Percentiles rank a stretch among this genome's conserved stretches.
phyloP scores from a whole-genome alignment of 2,797 vertebrate genomes.

The Tachyglossus aculeatus region DNA sequence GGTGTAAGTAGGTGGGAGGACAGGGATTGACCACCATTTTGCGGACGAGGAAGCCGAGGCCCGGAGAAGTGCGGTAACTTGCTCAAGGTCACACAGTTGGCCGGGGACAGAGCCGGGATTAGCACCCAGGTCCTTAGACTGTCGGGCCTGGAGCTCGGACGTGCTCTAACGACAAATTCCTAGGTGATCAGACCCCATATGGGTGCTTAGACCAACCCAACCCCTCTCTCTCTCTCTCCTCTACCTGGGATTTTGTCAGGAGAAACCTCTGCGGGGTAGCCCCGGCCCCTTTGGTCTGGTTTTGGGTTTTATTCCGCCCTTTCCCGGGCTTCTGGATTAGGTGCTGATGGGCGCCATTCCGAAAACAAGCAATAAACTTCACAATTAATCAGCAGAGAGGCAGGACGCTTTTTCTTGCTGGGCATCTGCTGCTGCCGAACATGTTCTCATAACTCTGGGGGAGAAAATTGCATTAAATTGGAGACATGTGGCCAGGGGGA shows the following conservation, averaged over 20 bases:
- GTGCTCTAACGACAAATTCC: no score
- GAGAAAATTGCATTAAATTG: constrained; percentile 64
- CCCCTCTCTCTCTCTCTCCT: no score
- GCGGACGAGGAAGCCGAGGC: no score
- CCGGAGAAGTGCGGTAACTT: no score
- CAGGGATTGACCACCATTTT: no score
- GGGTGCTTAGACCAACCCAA: no score
- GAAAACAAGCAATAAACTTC: constrained; percentile 71
- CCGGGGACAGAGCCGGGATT: no score
- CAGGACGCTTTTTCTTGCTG: constrained; percentile 47
- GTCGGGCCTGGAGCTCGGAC: no score
- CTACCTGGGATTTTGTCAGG: constrained; percentile 24
- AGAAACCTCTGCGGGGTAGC: constrained; percentile 10
- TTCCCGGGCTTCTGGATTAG: constrained; percentile 56
- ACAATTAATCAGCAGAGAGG: constrained; percentile 66
- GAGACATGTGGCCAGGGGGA: constrained; percentile 60
- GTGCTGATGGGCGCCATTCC: constrained; percentile 61
- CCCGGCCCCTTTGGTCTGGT: constrained; percentile 58
- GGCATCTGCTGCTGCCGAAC: constrained; percentile 60
- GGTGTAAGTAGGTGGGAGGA: no score
- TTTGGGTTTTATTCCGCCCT: constrained; percentile 59
- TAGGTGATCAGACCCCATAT: no score
- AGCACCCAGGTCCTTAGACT: no score
- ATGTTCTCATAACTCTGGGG: constrained; percentile 47
- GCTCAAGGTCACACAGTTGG: no score